A percentile compares a stretch with the other conserved stretches of the same genome.
These are phyloP conservation scores for Geopemphigus sp. DNA, from an alignment of 1,140 invertebrate species.

Conservation along the genomic window DNA sequence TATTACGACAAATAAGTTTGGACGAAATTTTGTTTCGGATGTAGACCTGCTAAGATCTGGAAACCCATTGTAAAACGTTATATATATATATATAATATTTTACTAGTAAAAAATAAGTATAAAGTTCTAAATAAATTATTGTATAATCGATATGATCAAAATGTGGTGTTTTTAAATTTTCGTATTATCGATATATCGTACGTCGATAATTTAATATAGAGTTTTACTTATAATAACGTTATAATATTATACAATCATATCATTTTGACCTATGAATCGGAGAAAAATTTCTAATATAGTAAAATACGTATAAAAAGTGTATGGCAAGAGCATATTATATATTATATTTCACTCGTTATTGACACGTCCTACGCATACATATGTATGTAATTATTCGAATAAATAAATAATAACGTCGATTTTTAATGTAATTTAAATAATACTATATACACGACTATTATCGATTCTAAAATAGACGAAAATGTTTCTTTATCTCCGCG, in stretches of 20 bases:
- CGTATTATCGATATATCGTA: constrained; percentile 2
- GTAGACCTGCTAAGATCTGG: too few relatives aligned
- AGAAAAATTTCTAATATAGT: not conserved
- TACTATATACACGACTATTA: not conserved
- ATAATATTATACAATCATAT: not conserved
- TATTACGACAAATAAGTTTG: too few relatives aligned
- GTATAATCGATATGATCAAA: constrained; percentile 28
- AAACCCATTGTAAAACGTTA: too few relatives aligned
- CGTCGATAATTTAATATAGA: not conserved
- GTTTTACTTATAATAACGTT: too few relatives aligned
- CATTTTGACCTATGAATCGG: constrained; percentile 24
- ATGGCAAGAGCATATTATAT: too few relatives aligned
- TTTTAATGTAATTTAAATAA: constrained; percentile 9
- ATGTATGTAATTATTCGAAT: not conserved
- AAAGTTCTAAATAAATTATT: constrained; percentile 9
- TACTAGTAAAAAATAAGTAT: constrained; percentile 26
- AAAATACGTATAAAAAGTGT: constrained; percentile 18
- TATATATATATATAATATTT: not conserved
- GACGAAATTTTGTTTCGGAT: too few relatives aligned
- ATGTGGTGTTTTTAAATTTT: constrained; percentile 23
- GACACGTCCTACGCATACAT: not conserved
- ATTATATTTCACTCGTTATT: not conserved
- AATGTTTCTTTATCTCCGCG: not conserved
- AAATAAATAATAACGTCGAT: not conserved
- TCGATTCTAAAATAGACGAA: constrained; percentile 11